Conservation (phyloP, 2,113 vertebrate genomes). For the Gopherus evgoodei region DNA sequence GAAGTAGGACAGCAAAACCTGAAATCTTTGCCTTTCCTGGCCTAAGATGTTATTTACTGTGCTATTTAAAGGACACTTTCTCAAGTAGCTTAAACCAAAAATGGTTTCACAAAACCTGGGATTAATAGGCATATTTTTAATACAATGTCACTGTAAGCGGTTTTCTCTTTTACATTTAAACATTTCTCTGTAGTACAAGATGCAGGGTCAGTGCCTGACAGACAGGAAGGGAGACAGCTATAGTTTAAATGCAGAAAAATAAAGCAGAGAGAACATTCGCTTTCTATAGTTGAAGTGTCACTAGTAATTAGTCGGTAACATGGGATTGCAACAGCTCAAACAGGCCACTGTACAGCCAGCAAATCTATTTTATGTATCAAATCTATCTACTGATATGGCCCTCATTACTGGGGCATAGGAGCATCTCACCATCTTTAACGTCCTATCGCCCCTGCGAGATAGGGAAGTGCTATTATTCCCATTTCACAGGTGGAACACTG, state of each 20-base stretch:
- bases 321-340: not conserved
- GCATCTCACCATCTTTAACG: not conserved
- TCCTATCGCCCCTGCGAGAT: not conserved
- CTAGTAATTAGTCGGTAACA: not conserved
- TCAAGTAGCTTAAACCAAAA: not conserved
- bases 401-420: not conserved
- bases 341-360: not conserved
- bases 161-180: not conserved
- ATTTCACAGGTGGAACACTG: not conserved
- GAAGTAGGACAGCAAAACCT: not conserved
- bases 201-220: not conserved
- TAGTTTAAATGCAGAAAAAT: not conserved
- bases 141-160: not conserved
- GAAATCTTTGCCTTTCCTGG: not conserved
- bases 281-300: not conserved
- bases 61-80: rapidly evolving
- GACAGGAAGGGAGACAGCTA: not conserved
- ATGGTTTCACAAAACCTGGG: not conserved
- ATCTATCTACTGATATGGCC: not conserved
- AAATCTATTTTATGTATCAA: not conserved
- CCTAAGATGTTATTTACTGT: not conserved
- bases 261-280: not conserved
- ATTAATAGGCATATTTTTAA: not conserved
- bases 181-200: not conserved
- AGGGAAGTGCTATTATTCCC: not conserved